Percentiles rank a stretch among this genome's conserved stretches.
Conservation (phyloP, 2,113 vertebrate genomes). For the Emydura subglobosa region DNA sequence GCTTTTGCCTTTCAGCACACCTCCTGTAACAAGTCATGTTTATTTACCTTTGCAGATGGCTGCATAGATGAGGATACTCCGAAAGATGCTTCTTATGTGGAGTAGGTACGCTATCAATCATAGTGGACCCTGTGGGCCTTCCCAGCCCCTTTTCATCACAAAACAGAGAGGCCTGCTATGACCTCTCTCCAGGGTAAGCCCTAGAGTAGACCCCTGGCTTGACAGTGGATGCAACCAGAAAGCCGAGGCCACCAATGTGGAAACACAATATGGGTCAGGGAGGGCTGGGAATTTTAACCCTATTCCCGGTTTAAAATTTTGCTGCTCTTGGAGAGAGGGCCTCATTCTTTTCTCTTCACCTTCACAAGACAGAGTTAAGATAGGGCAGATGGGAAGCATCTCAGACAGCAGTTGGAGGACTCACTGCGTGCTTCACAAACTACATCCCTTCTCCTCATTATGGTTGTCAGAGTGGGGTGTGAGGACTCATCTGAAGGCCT, state of each 20-base stretch:
- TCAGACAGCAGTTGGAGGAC: background rate
- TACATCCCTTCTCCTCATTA: background rate
- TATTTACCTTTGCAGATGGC: background rate
- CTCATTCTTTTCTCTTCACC: background rate
- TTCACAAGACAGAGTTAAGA: background rate
- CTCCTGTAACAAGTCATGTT: background rate
- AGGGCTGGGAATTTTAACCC: background rate
- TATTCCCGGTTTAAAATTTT: background rate
- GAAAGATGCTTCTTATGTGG: background rate
- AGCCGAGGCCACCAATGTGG: rapidly evolving
- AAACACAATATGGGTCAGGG: background rate
- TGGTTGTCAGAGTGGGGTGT: background rate
- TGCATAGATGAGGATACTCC: background rate
- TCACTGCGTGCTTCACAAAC: background rate
- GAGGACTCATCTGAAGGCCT: no score
- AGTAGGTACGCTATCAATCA: background rate
- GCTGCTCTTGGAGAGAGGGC: background rate
- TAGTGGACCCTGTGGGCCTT: background rate
- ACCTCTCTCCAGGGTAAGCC: background rate
- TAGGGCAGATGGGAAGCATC: background rate
- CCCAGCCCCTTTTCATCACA: background rate
- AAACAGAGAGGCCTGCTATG: background rate
- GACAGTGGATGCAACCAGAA: rapidly evolving
- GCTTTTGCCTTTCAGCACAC: background rate
- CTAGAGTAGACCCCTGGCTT: background rate